Base-by-base conservation (phyloP, 2,888 invertebrate genomes). In the Metalampra italica region DNA sequence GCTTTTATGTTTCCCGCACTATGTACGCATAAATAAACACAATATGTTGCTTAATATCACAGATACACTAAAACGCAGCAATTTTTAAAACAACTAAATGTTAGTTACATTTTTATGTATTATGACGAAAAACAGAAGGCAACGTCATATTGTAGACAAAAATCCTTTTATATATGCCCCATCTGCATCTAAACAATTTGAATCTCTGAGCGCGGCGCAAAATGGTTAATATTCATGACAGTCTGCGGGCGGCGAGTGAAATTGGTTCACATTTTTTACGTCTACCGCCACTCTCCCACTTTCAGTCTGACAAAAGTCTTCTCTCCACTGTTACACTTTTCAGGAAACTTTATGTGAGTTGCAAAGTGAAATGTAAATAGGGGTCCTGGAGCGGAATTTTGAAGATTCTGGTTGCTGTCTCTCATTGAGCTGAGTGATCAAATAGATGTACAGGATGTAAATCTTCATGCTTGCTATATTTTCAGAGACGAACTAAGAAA, bases 221-320 rank as follows among this genome's bases (percentile, higher is more conserved):
- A 83, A 75, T 76, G 73, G 78, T 86, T 84, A 86, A 86, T 86
- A 86, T 86, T 86, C 85, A 86, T 84, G 83, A 69, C 81, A 80
- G 74, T 82, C 79, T 78, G 78, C 73, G 78, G 78, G 78, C 75
- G 72, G 71, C 74, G 73, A 81, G 77, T 78, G 79, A 75, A 82
- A 85, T 84, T 84, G 84, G 79, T 75, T 78, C 82, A 77, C 80
- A 82, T 85, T 86, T 86, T 85, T 86, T 84, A 85, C 75, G 73
- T 78, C 71, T 70, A 59, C 68, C 62, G 56, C 62, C 64, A 66
- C 60, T 51, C 45, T 51, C 8, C 36, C 57, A 30, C 51, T 62
- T 56, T 51, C 49, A 64, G 59, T 61, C 66, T 64, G 62, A 66
- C 66, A 66, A 75, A 73, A 74, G 65, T 68, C 70, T 66, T 64